Evolutionary conservation across 2,888 invertebrate genomes (phyloP), one percentile per base, ranked within the genome.

Genomic region (Drosophila lacicola): DNA sequence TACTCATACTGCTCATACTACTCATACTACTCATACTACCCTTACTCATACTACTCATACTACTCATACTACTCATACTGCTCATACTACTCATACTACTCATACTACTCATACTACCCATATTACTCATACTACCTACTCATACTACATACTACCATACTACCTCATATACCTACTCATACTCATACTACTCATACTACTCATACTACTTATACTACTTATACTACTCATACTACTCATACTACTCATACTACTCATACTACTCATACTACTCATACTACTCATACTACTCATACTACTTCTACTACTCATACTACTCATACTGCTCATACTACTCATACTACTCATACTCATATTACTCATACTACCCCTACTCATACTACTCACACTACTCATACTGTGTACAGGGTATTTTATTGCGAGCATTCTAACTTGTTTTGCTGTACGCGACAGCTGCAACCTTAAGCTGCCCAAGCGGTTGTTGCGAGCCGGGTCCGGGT

Each of bases 391-490:
- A 25, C 25, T 25, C 25, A 25, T 25, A 8, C 8, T 36, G 3
- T 25, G 37, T 14, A 13, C 11, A 34, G 54, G 14, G 54, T 54
- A 42, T 4, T 11, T 54, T 8, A 8, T 29, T 29, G 29, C 29
- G 8, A 29, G 29, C 29, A 29, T 8, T 8, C 29, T 2, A 29
- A 29, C 8, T 29, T 29, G 46, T 25, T 39, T 39, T 54, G 19
- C 47, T 57, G 29, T 29, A 29, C 8, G 29, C 29, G 29, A 29
- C 71, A 71, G 57, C 62, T 56, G 50, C 58, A 75, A 78, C 75
- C 74, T 78, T 60, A 58, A 74, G 68, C 78, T 78, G 74, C 68
- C 78, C 74, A 68, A 53, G 74, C 56, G 53, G 41, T 49, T 44
- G 53, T 51, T 51, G 61, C 39, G 39, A 54, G 50, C 45, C 41